Percentiles rank a stretch among this genome's conserved stretches.
These are phyloP conservation scores for Parnassius glacialis DNA, from an alignment of 2,888 invertebrate species.

Conservation along the genomic window DNA sequence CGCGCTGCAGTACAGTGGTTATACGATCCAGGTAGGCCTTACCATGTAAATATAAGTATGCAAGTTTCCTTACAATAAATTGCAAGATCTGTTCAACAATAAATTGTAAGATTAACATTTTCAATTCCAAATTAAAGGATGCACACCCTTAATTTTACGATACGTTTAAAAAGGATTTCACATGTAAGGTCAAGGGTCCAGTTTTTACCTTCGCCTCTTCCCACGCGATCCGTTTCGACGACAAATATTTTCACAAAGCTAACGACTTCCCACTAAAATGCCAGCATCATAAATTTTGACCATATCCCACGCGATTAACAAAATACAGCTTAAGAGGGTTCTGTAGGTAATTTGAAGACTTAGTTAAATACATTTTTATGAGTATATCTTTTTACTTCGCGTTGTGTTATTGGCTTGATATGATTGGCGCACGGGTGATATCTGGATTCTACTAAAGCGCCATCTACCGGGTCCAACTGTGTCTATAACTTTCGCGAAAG, in stretches of 20 bases:
- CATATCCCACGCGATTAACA: conserved; percentile 38
- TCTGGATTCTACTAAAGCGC: too few relatives aligned
- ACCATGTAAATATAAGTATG: too few relatives aligned
- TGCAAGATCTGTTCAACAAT: background rate
- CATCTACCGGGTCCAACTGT: too few relatives aligned
- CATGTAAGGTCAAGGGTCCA: background rate
- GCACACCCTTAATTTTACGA: background rate
- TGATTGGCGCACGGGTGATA: too few relatives aligned
- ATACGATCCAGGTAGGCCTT: too few relatives aligned
- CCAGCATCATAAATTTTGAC: conserved; percentile 35
- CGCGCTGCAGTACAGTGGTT: too few relatives aligned
- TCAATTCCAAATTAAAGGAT: too few relatives aligned
- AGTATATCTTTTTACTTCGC: too few relatives aligned
- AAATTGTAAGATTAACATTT: background rate
- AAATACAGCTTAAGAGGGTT: background rate
- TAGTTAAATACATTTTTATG: too few relatives aligned
- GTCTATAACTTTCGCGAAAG: too few relatives aligned
- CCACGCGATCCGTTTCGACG: conserved; percentile 19
- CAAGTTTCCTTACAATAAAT: too few relatives aligned
- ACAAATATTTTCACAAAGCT: conserved; percentile 33
- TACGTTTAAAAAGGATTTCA: conserved; percentile 6
- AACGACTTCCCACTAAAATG: conserved; percentile 39
- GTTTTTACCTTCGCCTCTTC: conserved; percentile 6
- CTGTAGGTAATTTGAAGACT: background rate
- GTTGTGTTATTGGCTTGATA: too few relatives aligned